phyloP scores from a whole-genome alignment of 30 jellyfish, hydroid and myxozoan genomes.

The Rhopilema esculentum region DNA sequence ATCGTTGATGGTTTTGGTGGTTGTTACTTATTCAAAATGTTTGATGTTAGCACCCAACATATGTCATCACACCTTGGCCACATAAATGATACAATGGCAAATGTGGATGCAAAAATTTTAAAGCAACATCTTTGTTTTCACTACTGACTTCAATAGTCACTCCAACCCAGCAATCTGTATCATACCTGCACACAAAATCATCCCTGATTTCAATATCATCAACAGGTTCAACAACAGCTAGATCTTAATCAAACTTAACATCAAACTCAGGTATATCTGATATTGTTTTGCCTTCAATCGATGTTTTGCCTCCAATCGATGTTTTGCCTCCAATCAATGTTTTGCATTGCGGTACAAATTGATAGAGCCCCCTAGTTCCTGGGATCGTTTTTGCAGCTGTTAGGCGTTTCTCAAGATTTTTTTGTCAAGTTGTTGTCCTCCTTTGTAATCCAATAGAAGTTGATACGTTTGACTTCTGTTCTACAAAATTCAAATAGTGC shows the following conservation, averaged over 20 bases:
- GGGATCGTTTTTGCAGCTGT: conserved; percentile 44
- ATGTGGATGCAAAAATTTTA: conserved; percentile 56
- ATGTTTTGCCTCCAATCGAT: conserved; percentile 6
- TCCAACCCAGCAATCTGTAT: conserved; percentile 53
- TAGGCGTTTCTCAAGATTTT: conserved; percentile 30
- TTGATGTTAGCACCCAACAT: conserved; percentile 46
- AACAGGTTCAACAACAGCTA: neutral
- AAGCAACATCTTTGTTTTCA: conserved; percentile 16
- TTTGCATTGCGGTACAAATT: conserved; percentile 44
- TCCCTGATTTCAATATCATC: neutral
- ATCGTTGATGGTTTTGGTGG: conserved; percentile 17
- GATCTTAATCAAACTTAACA: conserved; percentile 1
- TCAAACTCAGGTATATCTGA: neutral
- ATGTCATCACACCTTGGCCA: conserved; percentile 59
- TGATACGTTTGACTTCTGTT: conserved; percentile 2
- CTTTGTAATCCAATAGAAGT: neutral
- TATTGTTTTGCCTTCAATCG: conserved; percentile 21
- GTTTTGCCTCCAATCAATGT: conserved; percentile 26
- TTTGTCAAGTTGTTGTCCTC: conserved; percentile 17
- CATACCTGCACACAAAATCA: conserved; percentile 31
- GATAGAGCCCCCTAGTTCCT: conserved; percentile 73
- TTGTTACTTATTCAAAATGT: neutral
- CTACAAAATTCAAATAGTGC: conserved; percentile 32
- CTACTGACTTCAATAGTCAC: conserved; percentile 2
- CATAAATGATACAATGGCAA: conserved; percentile 14